A percentile compares a stretch with the other conserved stretches of the same genome.
Evolutionary conservation across 2,888 invertebrate genomes (phyloP).

Genomic region (Drosophila fungiperda): DNA sequence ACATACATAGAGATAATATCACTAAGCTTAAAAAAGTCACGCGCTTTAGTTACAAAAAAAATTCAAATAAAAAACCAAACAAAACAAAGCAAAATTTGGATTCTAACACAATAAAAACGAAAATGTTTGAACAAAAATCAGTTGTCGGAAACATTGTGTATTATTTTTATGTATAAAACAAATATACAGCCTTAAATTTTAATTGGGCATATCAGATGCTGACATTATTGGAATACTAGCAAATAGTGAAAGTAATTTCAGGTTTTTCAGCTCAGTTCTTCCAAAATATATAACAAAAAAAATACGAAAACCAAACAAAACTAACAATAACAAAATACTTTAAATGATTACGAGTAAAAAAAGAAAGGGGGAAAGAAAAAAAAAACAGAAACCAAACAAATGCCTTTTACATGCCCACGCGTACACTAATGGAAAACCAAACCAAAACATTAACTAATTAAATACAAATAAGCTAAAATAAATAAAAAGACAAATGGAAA

Average conservation of each 20-base stretch:
- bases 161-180: conserved; percentile 17
- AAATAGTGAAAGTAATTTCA: conserved; percentile 60
- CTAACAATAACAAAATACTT: conserved; percentile 17
- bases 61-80: background rate
- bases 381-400: conserved; percentile 75
- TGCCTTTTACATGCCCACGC: conserved; percentile 82
- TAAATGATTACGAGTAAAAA: conserved; percentile 29
- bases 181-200: conserved; percentile 38
- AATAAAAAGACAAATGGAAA: conserved; percentile 1
- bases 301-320: conserved; percentile 23
- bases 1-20: conserved; percentile 68
- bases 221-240: conserved; percentile 47
- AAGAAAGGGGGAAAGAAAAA: conserved; percentile 4
- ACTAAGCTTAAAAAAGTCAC: conserved; percentile 63
- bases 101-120: conserved; percentile 52
- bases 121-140: conserved; percentile 29
- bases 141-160: conserved; percentile 24
- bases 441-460: conserved; percentile 30
- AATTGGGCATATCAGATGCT: conserved; percentile 56
- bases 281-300: conserved; percentile 40
- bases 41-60: conserved; percentile 62
- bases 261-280: conserved; percentile 75
- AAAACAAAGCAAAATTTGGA: conserved; percentile 3
- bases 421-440: conserved; percentile 61
- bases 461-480: conserved; percentile 25